Conservation (phyloP, 2,888 invertebrate genomes). For the Agrotis ipsilon region DNA sequence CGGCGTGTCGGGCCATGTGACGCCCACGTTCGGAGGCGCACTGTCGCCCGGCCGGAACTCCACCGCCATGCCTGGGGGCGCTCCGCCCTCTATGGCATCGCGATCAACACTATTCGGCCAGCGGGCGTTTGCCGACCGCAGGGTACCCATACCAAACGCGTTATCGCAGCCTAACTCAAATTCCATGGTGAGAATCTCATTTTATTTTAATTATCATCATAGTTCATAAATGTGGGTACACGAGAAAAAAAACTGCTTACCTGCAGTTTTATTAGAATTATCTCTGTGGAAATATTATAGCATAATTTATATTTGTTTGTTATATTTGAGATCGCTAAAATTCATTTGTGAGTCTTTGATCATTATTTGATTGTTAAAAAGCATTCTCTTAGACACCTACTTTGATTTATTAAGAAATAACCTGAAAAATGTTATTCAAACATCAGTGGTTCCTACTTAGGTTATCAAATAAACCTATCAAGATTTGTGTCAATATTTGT, state of each 20-base stretch:
- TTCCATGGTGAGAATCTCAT: conserved; percentile 84
- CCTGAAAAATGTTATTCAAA: conserved; percentile 26
- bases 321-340: background rate
- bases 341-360: conserved; percentile 12
- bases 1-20: conserved; percentile 92
- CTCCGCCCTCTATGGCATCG: conserved; percentile 91
- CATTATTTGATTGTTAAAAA: background rate
- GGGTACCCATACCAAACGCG: conserved; percentile 92
- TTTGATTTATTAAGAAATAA: conserved; percentile 19
- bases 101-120: conserved; percentile 94
- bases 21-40: conserved; percentile 89
- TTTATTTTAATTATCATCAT: conserved; percentile 2
- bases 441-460: conserved; percentile 49
- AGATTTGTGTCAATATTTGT: conserved; percentile 60
- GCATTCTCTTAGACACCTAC: background rate
- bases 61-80: conserved; percentile 87
- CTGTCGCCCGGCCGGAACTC: conserved; percentile 86
- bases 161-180: conserved; percentile 90
- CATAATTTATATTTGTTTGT: background rate
- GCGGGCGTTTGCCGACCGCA: conserved; percentile 95
- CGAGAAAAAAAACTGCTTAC: background rate
- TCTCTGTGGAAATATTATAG: background rate
- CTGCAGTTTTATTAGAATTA: conserved; percentile 1
- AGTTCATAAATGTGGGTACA: conserved; percentile 29
- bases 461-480: conserved; percentile 51